These are phyloP conservation scores for Aythya baeri DNA, from an alignment of 2,113 vertebrate species.

Conservation along the genomic window DNA sequence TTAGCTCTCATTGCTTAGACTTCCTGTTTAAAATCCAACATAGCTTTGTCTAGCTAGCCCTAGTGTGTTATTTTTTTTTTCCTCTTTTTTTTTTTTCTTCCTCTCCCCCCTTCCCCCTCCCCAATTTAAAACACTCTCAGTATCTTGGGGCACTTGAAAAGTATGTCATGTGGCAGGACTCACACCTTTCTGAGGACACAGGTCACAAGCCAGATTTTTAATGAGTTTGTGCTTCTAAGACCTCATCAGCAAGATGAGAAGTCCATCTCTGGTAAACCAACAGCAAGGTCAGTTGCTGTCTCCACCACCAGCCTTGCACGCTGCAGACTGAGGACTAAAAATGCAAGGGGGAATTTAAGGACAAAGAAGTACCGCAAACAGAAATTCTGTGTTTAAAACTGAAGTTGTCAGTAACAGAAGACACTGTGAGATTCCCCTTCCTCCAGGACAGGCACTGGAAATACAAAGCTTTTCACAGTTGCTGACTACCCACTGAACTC, in stretches of 20 bases:
- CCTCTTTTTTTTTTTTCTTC: not conserved
- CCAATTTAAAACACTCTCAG: not conserved
- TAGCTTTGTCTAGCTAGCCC: not conserved
- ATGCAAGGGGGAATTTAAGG: rapidly evolving
- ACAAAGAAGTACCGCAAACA: not conserved
- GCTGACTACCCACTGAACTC: not conserved
- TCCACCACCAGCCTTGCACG: not conserved
- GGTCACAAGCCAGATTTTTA: not conserved
- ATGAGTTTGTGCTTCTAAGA: not conserved
- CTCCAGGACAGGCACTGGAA: not conserved
- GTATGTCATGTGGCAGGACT: rapidly evolving
- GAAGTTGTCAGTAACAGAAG: not conserved
- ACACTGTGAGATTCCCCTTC: not conserved
- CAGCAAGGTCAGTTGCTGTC: not conserved
- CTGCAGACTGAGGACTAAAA: not conserved
- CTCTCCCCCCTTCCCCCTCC: too few relatives aligned
- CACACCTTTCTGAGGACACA: not conserved
- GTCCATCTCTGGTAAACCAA: not conserved
- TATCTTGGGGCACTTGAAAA: not conserved
- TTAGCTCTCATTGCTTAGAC: not conserved
- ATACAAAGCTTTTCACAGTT: not conserved
- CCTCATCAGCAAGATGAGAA: not conserved
- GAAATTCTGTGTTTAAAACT: not conserved
- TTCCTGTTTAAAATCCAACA: slow-evolving; percentile 3
- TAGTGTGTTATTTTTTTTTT: not conserved